These are phyloP conservation scores for Platycercus adscitus DNA, from an alignment of 2,113 vertebrate species.

Conservation along the genomic window DNA sequence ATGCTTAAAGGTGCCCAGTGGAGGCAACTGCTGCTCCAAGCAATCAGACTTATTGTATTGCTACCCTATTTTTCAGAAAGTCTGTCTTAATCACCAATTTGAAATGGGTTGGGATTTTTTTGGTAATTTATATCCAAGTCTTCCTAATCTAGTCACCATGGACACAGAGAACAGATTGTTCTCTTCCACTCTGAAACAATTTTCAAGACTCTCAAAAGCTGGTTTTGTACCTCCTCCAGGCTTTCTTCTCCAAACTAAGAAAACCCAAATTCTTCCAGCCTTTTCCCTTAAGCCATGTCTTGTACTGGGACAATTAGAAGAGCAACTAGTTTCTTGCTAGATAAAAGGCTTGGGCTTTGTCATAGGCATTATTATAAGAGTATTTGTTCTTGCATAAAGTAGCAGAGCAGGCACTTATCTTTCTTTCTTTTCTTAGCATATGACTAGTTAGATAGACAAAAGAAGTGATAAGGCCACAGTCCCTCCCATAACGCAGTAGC, in stretches of 20 bases:
- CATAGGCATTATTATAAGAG: background rate
- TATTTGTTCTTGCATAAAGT: background rate
- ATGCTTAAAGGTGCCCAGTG: background rate
- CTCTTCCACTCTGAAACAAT: background rate
- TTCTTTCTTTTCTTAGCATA: background rate
- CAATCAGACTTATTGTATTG: background rate
- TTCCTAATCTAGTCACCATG: background rate
- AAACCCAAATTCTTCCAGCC: background rate
- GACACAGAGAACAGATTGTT: background rate
- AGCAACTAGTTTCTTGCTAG: background rate
- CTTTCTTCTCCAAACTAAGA: background rate
- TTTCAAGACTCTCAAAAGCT: background rate
- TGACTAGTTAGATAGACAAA: background rate
- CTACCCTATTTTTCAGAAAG: background rate
- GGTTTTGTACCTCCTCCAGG: background rate
- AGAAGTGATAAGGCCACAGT: background rate
- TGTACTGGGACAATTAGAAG: background rate
- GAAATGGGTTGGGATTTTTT: background rate
- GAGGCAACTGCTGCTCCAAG: background rate
- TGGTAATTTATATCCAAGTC: background rate
- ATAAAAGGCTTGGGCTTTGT: background rate
- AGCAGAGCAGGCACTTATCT: background rate
- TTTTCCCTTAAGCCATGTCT: background rate
- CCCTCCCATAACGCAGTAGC: background rate
- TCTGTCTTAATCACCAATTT: background rate